Evolutionary conservation across 2,888 invertebrate genomes (phyloP).

Genomic region (Himalopsyche japonica): DNA sequence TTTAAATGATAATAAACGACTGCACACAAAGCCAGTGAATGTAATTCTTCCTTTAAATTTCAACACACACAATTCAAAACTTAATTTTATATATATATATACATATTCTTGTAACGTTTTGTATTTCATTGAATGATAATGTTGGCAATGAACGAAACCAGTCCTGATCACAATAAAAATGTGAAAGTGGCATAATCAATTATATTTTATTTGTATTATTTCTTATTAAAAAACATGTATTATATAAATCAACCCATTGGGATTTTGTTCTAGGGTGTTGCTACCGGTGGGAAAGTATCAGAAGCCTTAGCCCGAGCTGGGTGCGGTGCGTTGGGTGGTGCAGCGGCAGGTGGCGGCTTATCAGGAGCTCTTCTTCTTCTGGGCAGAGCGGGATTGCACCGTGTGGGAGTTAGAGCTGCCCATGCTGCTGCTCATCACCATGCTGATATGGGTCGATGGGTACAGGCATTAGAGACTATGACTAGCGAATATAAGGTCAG

Average conservation of each 20-base stretch:
- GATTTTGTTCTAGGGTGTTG: constrained; percentile 75
- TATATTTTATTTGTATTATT: no score
- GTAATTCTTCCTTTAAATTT: no score
- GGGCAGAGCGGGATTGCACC: constrained; percentile 65
- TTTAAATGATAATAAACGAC: no score
- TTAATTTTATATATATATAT: no score
- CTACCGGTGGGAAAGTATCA: constrained; percentile 92
- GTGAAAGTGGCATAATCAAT: no score
- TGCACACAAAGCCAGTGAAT: no score
- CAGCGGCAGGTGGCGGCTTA: constrained; percentile 58
- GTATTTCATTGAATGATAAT: no score
- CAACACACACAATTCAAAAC: no score
- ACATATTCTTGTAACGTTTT: no score
- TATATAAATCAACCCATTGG: neutral
- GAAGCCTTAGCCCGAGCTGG: constrained; percentile 64
- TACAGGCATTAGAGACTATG: constrained; percentile 47
- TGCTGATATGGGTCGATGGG: constrained; percentile 64
- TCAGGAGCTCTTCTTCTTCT: constrained; percentile 63
- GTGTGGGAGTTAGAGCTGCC: constrained; percentile 61
- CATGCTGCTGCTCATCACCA: constrained; percentile 59
- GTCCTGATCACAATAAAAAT: no score
- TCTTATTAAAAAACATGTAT: no score
- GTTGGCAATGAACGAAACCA: no score
- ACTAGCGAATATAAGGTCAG: constrained; percentile 34
- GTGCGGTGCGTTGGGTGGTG: constrained; percentile 58